phyloP scores from a whole-genome alignment of 2,113 vertebrate species.

The Paradoxurus hermaphroditus region DNA sequence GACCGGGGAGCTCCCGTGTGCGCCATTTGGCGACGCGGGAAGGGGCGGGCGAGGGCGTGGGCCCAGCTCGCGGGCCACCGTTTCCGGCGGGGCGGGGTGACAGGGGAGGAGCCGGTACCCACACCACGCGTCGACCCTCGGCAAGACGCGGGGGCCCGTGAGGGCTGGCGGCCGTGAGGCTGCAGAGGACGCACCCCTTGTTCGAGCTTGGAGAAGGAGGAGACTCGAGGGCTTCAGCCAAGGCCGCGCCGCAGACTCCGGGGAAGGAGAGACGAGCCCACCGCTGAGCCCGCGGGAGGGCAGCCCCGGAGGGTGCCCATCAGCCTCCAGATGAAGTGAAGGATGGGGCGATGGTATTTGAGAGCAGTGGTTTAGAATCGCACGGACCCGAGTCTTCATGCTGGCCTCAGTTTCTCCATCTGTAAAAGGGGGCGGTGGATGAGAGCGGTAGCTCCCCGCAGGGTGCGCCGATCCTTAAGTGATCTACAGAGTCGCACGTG shows the following conservation, averaged over 20 bases:
- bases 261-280: background rate
- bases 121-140: rapidly evolving
- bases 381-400: background rate
- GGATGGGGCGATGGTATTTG: background rate
- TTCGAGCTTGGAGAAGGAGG: background rate
- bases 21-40: rapidly evolving
- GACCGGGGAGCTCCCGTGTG: rapidly evolving
- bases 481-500: rapidly evolving
- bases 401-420: background rate
- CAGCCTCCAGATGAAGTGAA: background rate
- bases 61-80: rapidly evolving
- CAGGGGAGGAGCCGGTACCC: background rate
- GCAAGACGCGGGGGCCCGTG: background rate
- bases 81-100: background rate
- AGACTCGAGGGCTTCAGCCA: background rate
- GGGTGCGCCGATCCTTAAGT: background rate
- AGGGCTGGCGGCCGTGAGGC: rapidly evolving
- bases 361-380: background rate
- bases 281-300: background rate
- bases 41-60: rapidly evolving
- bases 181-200: background rate
- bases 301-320: background rate
- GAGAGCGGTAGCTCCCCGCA: no score
- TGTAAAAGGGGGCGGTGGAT: background rate
- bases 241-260: background rate